A percentile compares a stretch with the other conserved stretches of the same genome.
These are phyloP conservation scores for Phengaris alcon DNA, from an alignment of 2,888 invertebrate genomes.

Conservation along the genomic window DNA sequence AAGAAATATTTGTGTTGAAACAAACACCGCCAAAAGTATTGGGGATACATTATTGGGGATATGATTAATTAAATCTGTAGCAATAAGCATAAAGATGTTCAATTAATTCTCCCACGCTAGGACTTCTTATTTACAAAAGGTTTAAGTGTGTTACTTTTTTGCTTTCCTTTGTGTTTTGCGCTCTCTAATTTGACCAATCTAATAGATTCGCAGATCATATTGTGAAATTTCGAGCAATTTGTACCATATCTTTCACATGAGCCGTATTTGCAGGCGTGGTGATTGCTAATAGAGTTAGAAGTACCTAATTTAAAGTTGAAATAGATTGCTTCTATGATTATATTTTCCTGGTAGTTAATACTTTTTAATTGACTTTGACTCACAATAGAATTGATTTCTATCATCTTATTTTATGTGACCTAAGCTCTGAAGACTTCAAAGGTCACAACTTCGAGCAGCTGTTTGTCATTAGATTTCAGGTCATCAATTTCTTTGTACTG, in stretches of 20 bases:
- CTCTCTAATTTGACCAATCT: conserved; percentile 17
- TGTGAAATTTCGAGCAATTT: conserved; percentile 14
- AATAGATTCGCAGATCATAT: conserved; percentile 21
- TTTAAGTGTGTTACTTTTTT: neutral
- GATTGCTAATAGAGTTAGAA: conserved; percentile 23
- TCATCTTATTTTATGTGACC: neutral
- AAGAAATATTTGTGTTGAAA: no score
- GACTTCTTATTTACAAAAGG: neutral
- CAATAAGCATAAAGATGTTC: neutral
- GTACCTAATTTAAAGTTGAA: neutral
- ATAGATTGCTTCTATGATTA: neutral
- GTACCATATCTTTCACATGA: conserved; percentile 2
- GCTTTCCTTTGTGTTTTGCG: neutral
- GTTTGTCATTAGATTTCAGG: neutral
- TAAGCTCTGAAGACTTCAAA: neutral
- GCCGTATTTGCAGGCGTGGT: conserved; percentile 13
- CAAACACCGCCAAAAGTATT: no score
- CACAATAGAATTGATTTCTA: neutral
- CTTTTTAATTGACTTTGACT: neutral
- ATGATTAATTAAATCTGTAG: no score
- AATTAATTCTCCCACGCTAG: neutral
- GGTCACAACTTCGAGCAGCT: neutral
- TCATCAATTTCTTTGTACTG: neutral
- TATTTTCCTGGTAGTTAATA: neutral
- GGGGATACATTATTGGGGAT: no score